Evolutionary conservation across 2,888 invertebrate genomes (phyloP).

Genomic region (Drosophila mettleri): DNA sequence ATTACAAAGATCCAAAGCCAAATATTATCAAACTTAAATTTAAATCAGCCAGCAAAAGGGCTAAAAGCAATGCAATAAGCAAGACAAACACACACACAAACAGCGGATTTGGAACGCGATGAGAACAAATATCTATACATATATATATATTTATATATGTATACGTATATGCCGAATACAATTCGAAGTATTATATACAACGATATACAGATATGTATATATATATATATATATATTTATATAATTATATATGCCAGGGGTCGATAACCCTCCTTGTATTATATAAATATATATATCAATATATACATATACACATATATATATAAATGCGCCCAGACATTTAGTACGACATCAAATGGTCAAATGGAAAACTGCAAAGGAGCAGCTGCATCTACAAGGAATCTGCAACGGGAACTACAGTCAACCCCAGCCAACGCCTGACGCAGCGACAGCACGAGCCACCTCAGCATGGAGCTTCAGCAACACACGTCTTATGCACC

Average conservation of each 20-base stretch:
- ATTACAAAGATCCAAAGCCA: conserved; percentile 33
- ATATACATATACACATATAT: conserved; percentile 24
- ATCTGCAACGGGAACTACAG: conserved; percentile 19
- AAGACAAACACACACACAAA: conserved; percentile 5
- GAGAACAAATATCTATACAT: background rate
- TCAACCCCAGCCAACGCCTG: conserved; percentile 20
- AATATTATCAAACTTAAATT: conserved; percentile 16
- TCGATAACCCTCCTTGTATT: background rate
- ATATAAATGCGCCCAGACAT: conserved; percentile 30
- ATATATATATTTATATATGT: background rate
- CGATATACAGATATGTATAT: conserved; percentile 1
- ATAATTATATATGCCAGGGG: background rate
- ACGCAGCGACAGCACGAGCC: conserved; percentile 35
- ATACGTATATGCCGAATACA: background rate
- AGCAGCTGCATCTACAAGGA: conserved; percentile 31
- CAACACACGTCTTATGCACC: conserved; percentile 54
- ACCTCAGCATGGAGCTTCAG: conserved; percentile 39
- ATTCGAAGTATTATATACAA: conserved; percentile 8
- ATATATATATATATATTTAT: background rate
- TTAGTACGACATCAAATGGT: conserved; percentile 33
- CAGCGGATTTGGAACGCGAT: conserved; percentile 45
- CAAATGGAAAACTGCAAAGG: conserved; percentile 39
- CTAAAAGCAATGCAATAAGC: conserved; percentile 21
- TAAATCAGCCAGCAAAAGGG: conserved; percentile 24
- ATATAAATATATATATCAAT: background rate